Percentiles rank a stretch among this genome's conserved stretches.
These are phyloP conservation scores for Apotomis turbidana DNA, from an alignment of 2,888 invertebrate genomes.

Conservation along the genomic window DNA sequence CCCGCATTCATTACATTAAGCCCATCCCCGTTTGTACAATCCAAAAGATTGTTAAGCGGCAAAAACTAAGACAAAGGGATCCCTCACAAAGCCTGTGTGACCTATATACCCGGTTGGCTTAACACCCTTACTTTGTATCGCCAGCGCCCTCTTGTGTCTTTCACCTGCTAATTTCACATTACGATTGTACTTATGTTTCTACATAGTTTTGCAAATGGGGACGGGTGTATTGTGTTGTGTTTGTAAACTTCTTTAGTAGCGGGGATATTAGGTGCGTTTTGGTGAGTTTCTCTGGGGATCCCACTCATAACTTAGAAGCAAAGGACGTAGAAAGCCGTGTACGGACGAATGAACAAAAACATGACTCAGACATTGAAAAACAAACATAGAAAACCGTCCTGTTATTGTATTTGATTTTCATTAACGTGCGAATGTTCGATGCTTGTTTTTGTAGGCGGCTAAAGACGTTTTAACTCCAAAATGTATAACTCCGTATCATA, in stretches of 20 bases:
- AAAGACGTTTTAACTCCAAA: too few species aligned
- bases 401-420: too few species aligned
- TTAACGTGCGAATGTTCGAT: too few species aligned
- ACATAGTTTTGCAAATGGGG: slow-evolving; percentile 36
- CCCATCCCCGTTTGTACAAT: slow-evolving; percentile 26
- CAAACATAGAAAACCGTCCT: too few species aligned
- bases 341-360: too few species aligned
- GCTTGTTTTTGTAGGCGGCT: too few species aligned
- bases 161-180: slow-evolving; percentile 43
- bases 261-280: background rate
- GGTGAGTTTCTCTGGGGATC: background rate
- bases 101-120: slow-evolving; percentile 63
- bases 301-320: too few species aligned
- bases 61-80: slow-evolving; percentile 70
- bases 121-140: slow-evolving; percentile 70
- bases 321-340: too few species aligned
- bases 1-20: slow-evolving; percentile 27
- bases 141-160: slow-evolving; percentile 52
- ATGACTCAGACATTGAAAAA: too few species aligned
- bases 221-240: slow-evolving; percentile 21
- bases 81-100: slow-evolving; percentile 68
- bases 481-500: too few species aligned
- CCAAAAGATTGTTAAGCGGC: slow-evolving; percentile 48
- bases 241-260: slow-evolving; percentile 1
- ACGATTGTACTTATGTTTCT: slow-evolving; percentile 28